Base-by-base conservation (phyloP, 92 coral and sea anemone species). In the Galaxea fascicularis region DNA sequence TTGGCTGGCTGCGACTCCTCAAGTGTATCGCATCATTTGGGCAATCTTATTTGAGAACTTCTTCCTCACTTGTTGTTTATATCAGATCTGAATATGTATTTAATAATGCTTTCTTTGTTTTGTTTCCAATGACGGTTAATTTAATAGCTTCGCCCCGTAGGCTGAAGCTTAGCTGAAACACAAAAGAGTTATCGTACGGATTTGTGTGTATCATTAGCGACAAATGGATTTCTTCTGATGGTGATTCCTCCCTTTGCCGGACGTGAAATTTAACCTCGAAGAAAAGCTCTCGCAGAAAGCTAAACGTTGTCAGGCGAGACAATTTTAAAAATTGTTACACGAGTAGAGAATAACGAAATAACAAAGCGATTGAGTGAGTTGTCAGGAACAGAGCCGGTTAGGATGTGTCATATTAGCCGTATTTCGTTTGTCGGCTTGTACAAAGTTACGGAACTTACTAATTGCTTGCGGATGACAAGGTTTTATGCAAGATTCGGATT, bases 41-140 rank as follows among this genome's bases (percentile, higher is more conserved):
- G 21, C 24, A 60, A 60, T 60, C 66, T 60, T 28, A 11, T 60
- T 60, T 60, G 63, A 73, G 24, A 25, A 15, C 11, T 35, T 44
- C 16, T 39, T 17, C 26, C 22, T 4, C 25, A 31, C 16, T 27
- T 45, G 12, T 65, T 21, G 29, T 79, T 79, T 65, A 60, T 29
- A 51, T 79, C 63, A 22, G 30, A 67, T 77, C 30, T 26, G 30
- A 53, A 71, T 29, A 20, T 66, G 22, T 27, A 79, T 66, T 35
- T 21, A 60, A 27, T 30, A 51, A 24, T 49, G 27, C 72, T 45
- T 16, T 79, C 29, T 64, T 79, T 79, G 65, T 49, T 66, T 45
- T 67, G 72, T 68, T 52, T 58, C 72, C 22, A 79, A 5, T 65
- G 75, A 79, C 73, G 47, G 84, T 28, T 28, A 18, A 58, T 65